phyloP scores from a whole-genome alignment of 2,797 vertebrate species.

The Arctocebus calabarensis region DNA sequence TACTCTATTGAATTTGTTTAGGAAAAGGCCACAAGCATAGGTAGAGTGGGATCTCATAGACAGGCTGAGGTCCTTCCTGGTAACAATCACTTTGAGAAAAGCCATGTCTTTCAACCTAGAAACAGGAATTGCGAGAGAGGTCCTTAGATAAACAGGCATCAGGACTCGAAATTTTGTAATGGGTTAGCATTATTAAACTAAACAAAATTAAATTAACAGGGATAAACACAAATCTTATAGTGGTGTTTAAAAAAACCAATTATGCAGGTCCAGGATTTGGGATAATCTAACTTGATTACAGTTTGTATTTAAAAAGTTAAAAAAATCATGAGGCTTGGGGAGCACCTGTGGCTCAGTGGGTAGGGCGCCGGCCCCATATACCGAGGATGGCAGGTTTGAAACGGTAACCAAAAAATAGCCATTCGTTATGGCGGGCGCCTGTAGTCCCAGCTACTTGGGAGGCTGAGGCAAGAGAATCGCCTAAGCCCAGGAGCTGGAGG shows the following conservation, averaged over 20 bases:
- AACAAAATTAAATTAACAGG: constrained; percentile 29
- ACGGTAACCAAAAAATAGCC: too few species aligned
- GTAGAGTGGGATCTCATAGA: background rate
- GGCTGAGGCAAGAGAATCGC: too few species aligned
- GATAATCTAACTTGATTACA: background rate
- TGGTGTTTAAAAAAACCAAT: background rate
- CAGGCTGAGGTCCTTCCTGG: background rate
- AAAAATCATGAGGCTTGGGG: too few species aligned
- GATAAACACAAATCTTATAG: constrained; percentile 39
- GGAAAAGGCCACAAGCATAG: background rate
- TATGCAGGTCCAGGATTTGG: background rate
- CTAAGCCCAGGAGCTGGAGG: too few species aligned
- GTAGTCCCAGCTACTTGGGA: too few species aligned
- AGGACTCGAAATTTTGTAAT: constrained; percentile 36
- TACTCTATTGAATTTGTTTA: background rate
- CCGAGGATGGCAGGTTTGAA: too few species aligned
- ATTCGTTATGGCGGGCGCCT: too few species aligned
- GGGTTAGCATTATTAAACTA: background rate
- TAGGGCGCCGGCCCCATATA: too few species aligned
- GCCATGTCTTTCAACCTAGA: background rate
- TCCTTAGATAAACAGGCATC: background rate
- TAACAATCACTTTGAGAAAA: background rate
- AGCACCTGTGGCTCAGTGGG: too few species aligned
- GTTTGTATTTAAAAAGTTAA: background rate
- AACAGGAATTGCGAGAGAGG: background rate